phyloP scores from a whole-genome alignment of 2,888 invertebrate genomes.

The Nasonovia ribisnigri region DNA sequence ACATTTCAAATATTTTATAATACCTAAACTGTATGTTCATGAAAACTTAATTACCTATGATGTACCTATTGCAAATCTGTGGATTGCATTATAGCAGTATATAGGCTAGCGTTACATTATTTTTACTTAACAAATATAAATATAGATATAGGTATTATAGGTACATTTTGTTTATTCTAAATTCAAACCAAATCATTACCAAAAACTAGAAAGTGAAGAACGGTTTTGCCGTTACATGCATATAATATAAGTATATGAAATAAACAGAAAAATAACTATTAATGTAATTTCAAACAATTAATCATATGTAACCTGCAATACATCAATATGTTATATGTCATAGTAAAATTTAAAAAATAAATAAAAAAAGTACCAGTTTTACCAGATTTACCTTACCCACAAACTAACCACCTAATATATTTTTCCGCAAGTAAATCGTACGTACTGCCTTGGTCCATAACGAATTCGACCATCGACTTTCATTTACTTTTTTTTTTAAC shows the following conservation, averaged over 20 bases:
- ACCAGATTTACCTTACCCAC: neutral
- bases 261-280: neutral
- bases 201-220: neutral
- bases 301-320: neutral
- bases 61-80: too few relatives aligned
- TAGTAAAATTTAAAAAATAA: neutral
- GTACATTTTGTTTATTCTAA: neutral
- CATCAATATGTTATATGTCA: neutral
- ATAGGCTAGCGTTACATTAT: neutral
- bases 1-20: neutral
- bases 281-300: neutral
- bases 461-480: neutral
- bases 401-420: neutral
- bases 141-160: neutral
- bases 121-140: neutral
- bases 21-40: too few relatives aligned
- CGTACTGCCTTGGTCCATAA: neutral
- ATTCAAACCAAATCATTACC: neutral
- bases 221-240: neutral
- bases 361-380: neutral
- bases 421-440: neutral
- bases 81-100: too few relatives aligned
- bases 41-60: too few relatives aligned
- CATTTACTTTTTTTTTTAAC: neutral
- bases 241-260: neutral